These are phyloP conservation scores for Spongilla lacustris DNA, from an alignment of 37 sponge, comb jelly and placozoan species.

Conservation along the genomic window DNA sequence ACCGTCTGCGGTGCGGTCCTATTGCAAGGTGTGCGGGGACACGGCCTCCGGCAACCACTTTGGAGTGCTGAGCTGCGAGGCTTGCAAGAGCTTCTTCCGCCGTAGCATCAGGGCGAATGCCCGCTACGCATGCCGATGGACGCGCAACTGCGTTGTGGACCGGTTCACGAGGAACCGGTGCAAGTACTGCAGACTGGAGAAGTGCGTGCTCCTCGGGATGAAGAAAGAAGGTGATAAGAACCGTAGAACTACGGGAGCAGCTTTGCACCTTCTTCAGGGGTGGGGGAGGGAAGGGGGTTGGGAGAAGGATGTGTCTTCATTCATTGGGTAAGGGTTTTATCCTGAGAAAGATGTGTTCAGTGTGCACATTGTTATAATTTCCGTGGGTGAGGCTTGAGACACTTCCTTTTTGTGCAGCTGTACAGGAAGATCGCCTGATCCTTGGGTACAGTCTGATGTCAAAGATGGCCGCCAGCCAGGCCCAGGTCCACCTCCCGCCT, in stretches of 20 bases:
- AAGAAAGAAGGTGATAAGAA: constrained; percentile 81
- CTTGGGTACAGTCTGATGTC: neutral
- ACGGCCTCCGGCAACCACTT: constrained; percentile 93
- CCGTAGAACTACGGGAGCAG: too few relatives aligned
- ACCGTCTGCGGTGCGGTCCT: too few relatives aligned
- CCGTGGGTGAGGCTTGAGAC: too few relatives aligned
- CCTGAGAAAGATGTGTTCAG: too few relatives aligned
- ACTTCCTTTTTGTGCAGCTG: constrained; percentile 30
- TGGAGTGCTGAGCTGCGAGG: constrained; percentile 93
- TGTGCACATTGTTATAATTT: too few relatives aligned
- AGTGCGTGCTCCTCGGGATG: constrained; percentile 87
- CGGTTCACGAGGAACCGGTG: constrained; percentile 91
- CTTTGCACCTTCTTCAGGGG: too few relatives aligned
- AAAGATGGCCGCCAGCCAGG: too few relatives aligned
- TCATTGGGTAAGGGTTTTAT: too few relatives aligned
- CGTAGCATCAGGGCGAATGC: constrained; percentile 82
- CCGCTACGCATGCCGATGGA: constrained; percentile 85
- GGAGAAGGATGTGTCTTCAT: too few relatives aligned
- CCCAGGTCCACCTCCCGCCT: neutral
- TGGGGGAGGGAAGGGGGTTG: too few relatives aligned
- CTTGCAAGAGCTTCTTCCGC: constrained; percentile 96
- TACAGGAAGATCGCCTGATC: constrained; percentile 64
- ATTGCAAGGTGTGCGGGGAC: constrained; percentile 92
- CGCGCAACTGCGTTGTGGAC: constrained; percentile 81
- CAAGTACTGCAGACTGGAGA: constrained; percentile 94